Evolutionary conservation across 2,113 vertebrate species (phyloP).

Genomic region (Damaliscus lunatus): DNA sequence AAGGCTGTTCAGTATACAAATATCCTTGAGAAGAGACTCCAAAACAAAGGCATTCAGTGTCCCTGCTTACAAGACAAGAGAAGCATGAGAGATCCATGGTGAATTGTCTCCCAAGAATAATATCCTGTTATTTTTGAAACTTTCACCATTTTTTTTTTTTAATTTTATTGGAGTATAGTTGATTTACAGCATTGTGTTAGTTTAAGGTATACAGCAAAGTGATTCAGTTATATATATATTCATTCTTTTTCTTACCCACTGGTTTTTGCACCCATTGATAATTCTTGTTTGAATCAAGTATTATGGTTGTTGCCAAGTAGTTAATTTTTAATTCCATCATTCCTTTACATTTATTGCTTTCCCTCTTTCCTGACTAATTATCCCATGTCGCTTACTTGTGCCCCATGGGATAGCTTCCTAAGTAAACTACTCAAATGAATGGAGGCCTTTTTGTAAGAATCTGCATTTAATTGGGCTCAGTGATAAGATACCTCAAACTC

Average conservation of each 20-base stretch:
- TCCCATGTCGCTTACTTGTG: not conserved
- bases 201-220: not conserved
- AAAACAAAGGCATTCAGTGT: not conserved
- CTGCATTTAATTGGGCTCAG: not conserved
- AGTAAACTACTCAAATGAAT: not conserved
- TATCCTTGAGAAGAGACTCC: not conserved
- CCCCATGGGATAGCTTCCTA: not conserved
- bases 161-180: not conserved
- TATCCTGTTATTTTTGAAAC: not conserved
- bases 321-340: not conserved
- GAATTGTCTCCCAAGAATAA: not conserved
- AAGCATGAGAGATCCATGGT: not conserved
- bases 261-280: not conserved
- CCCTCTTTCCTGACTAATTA: not conserved
- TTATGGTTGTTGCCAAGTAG: not conserved
- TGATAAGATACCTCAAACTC: not conserved
- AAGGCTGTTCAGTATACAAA: not conserved
- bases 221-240: not conserved
- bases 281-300: not conserved
- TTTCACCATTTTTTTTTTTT: not conserved
- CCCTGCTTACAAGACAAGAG: not conserved
- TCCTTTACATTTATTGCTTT: not conserved
- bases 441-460: not conserved
- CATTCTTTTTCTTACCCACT: not conserved
- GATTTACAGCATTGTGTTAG: not conserved